Conservation (phyloP, 2,797 vertebrate genomes). For the Eremophila alpestris region DNA sequence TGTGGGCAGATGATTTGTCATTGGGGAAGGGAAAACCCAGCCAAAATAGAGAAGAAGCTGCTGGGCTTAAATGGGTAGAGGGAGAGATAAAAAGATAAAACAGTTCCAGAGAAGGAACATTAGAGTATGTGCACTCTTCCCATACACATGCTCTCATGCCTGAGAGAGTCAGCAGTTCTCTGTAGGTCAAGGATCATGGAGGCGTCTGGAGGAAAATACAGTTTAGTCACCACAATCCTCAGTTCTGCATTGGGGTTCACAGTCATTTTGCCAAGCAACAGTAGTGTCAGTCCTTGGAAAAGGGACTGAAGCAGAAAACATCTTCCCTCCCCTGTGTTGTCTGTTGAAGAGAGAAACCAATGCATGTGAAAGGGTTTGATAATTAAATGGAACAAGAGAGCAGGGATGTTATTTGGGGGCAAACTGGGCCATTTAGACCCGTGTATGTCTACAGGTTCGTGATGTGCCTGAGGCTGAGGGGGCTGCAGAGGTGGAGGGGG, state of each 20-base stretch:
- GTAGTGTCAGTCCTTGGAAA: not conserved
- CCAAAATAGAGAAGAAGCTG: not conserved
- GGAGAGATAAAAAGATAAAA: slow-evolving; percentile 63
- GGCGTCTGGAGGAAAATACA: not conserved
- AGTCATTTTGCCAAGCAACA: slow-evolving; percentile 4
- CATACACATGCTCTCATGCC: not conserved
- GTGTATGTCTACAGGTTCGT: not conserved
- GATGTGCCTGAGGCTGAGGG: slow-evolving; percentile 62
- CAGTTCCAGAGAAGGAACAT: slow-evolving; percentile 48
- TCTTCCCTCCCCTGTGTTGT: not conserved
- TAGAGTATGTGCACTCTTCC: slow-evolving; percentile 32
- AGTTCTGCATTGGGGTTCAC: not conserved
- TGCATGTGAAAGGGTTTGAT: not conserved
- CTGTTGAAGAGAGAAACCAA: not conserved
- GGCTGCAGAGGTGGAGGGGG: slow-evolving; percentile 78
- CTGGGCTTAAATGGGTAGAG: not conserved
- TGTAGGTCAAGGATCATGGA: not conserved
- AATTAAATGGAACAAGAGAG: not conserved
- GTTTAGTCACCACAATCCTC: not conserved
- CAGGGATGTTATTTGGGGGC: not conserved
- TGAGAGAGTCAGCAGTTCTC: slow-evolving; percentile 12
- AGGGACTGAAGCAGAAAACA: not conserved
- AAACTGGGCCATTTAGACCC: not conserved
- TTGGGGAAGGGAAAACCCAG: not conserved
- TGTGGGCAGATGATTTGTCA: not conserved